These are phyloP conservation scores for Ctenochaetus hawaiiensis DNA, from an alignment of 2,797 vertebrate species.

Conservation along the genomic window DNA sequence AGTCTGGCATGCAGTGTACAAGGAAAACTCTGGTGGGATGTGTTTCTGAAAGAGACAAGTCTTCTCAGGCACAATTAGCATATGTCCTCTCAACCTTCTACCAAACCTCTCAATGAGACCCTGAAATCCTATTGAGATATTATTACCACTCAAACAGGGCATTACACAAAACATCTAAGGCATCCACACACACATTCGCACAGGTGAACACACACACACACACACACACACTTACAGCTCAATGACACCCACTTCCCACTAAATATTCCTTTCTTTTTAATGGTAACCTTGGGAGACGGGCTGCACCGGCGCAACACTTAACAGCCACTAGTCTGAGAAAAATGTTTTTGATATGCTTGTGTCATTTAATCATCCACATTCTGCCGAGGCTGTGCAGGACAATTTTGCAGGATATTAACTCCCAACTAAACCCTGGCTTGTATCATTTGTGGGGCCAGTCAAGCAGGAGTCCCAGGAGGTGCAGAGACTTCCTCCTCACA, in stretches of 20 bases:
- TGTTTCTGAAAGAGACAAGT: slow-evolving; percentile 67
- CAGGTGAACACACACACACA: slow-evolving; percentile 41
- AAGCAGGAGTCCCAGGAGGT: slow-evolving; percentile 87
- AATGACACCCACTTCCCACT: slow-evolving; percentile 76
- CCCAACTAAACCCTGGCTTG: slow-evolving; percentile 89
- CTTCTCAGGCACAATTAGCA: slow-evolving; percentile 77
- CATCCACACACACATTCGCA: slow-evolving; percentile 39
- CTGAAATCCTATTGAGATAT: slow-evolving; percentile 79
- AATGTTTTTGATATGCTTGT: slow-evolving; percentile 89
- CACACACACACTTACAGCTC: slow-evolving; percentile 64
- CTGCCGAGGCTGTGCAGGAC: slow-evolving; percentile 85
- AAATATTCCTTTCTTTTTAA: slow-evolving; percentile 87
- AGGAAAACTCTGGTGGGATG: slow-evolving; percentile 74
- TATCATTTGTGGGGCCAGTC: slow-evolving; percentile 91
- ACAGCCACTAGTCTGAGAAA: slow-evolving; percentile 88
- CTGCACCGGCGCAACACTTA: slow-evolving; percentile 82
- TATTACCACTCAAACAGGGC: slow-evolving; percentile 77
- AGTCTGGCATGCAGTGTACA: slow-evolving; percentile 71
- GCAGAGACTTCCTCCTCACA: slow-evolving; percentile 81
- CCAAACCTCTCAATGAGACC: slow-evolving; percentile 74
- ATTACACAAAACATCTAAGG: slow-evolving; percentile 72
- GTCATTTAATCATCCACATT: slow-evolving; percentile 90
- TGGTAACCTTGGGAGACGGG: slow-evolving; percentile 86
- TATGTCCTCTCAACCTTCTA: slow-evolving; percentile 81
- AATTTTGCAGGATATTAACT: slow-evolving; percentile 93